Evolutionary conservation across 2,888 invertebrate species (phyloP).

Genomic region (Cryptosula pallasiana): DNA sequence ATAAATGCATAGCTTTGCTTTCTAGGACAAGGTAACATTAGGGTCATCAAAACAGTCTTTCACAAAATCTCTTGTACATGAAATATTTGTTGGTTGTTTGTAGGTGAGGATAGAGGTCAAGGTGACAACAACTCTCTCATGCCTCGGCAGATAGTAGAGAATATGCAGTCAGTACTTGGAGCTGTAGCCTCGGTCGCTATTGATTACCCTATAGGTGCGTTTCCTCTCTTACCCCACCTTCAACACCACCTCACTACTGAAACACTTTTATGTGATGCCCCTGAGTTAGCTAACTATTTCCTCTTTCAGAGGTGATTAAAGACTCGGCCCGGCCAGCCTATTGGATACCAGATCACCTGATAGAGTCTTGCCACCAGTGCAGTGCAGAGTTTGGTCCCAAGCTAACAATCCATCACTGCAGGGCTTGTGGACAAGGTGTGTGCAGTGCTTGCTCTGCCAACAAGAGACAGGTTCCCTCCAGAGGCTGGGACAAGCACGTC

Average conservation of each 20-base stretch:
- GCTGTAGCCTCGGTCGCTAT: slow-evolving; percentile 65
- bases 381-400: slow-evolving; percentile 58
- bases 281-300: too few species aligned
- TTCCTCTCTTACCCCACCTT: too few species aligned
- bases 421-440: slow-evolving; percentile 68
- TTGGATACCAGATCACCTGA: slow-evolving; percentile 73
- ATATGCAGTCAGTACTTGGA: slow-evolving; percentile 66
- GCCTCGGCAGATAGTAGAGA: slow-evolving; percentile 61
- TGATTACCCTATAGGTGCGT: slow-evolving; percentile 67
- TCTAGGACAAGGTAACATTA: too few species aligned
- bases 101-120: neutral
- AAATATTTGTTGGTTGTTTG: neutral
- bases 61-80: too few species aligned
- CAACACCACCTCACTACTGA: too few species aligned
- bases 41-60: too few species aligned
- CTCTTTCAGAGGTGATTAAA: slow-evolving; percentile 57
- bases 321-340: slow-evolving; percentile 71
- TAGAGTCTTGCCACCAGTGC: slow-evolving; percentile 65
- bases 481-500: slow-evolving; percentile 58
- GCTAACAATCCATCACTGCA: slow-evolving; percentile 62
- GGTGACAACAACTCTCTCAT: slow-evolving; percentile 31
- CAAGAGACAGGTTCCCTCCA: slow-evolving; percentile 50
- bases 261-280: too few species aligned
- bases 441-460: slow-evolving; percentile 58
- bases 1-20: too few species aligned